These are phyloP conservation scores for Aethina tumida DNA, from an alignment of 1,140 invertebrate species.

Conservation along the genomic window DNA sequence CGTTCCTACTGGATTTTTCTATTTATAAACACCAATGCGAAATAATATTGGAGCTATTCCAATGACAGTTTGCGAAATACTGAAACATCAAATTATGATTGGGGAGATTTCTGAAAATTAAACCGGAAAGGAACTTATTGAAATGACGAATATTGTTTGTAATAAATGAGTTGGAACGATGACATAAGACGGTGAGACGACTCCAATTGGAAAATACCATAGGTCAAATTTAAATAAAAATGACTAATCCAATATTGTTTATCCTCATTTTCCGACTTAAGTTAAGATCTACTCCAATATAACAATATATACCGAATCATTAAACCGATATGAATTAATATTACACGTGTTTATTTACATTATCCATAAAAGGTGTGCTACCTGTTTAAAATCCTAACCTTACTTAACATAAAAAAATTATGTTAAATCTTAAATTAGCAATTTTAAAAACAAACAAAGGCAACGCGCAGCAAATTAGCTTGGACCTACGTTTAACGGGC, in stretches of 20 bases:
- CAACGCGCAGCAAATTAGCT: too few relatives aligned
- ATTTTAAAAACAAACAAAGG: too few relatives aligned
- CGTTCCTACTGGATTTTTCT: too few relatives aligned
- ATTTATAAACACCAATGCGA: too few relatives aligned
- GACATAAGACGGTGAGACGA: neutral
- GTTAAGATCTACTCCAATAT: neutral
- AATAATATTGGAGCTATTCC: too few relatives aligned
- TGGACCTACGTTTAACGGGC: too few relatives aligned
- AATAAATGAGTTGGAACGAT: too few relatives aligned
- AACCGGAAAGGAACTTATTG: too few relatives aligned
- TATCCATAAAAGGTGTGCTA: slow-evolving; percentile 21
- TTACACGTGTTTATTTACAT: slow-evolving; percentile 13
- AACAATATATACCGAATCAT: neutral
- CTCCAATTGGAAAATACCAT: neutral
- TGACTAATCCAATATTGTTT: neutral
- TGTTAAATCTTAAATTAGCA: neutral
- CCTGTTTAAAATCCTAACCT: slow-evolving; percentile 15
- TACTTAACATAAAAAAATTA: slow-evolving; percentile 4
- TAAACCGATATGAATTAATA: neutral
- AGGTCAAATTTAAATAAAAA: neutral
- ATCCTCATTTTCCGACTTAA: neutral
- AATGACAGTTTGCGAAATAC: too few relatives aligned
- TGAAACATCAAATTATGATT: too few relatives aligned
- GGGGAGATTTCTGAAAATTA: too few relatives aligned
- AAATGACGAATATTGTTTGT: too few relatives aligned